phyloP scores from a whole-genome alignment of 2,888 invertebrate genomes.

The Cepaea hortensis region DNA sequence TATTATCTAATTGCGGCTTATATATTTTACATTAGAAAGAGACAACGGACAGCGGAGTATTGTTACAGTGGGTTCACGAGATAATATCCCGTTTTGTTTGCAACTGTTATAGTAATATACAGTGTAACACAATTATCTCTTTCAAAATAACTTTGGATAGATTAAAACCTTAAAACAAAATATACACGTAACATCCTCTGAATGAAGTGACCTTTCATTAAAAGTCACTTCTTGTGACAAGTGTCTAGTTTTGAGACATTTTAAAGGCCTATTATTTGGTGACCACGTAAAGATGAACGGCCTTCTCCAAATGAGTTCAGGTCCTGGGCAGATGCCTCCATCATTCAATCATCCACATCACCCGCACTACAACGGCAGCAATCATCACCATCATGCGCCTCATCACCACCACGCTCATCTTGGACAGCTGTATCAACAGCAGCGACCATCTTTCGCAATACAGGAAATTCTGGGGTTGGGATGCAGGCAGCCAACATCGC shows the following conservation, averaged over 20 bases:
- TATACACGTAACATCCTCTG: too few relatives aligned
- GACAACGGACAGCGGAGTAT: too few relatives aligned
- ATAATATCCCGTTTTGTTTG: too few relatives aligned
- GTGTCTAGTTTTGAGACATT: background rate
- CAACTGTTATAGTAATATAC: too few relatives aligned
- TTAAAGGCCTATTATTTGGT: background rate
- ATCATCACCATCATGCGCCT: slow-evolving; percentile 29
- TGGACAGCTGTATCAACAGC: slow-evolving; percentile 78
- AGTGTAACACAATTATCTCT: background rate
- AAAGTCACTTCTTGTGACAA: too few relatives aligned
- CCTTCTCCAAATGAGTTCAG: slow-evolving; percentile 44
- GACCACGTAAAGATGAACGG: slow-evolving; percentile 38
- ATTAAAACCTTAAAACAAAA: too few relatives aligned
- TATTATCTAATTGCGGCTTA: too few relatives aligned
- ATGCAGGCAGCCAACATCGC: slow-evolving; percentile 59
- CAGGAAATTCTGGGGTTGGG: slow-evolving; percentile 87
- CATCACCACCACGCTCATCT: slow-evolving; percentile 44
- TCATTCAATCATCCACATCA: slow-evolving; percentile 47
- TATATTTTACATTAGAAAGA: too few relatives aligned
- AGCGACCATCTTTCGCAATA: slow-evolving; percentile 90
- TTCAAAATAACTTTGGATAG: background rate
- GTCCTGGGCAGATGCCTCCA: slow-evolving; percentile 42
- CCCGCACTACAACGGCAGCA: slow-evolving; percentile 47
- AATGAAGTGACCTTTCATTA: too few relatives aligned
- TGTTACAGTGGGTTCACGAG: too few relatives aligned